Evolutionary conservation across 2,888 invertebrate genomes (phyloP).

Genomic region (Cataglyphis altisquamis): DNA sequence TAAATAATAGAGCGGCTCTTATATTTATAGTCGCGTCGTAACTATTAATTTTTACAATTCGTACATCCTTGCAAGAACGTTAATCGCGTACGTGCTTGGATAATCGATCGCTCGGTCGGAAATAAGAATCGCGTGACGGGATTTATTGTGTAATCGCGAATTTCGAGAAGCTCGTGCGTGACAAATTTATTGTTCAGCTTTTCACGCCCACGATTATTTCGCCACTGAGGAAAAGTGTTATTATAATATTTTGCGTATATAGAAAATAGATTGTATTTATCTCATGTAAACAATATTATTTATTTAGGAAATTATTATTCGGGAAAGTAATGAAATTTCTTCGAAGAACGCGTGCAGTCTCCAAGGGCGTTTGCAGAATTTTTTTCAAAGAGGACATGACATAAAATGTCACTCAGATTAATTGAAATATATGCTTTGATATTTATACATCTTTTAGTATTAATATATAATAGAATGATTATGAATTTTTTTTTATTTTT

Average conservation of each 20-base stretch:
- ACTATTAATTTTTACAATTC: conserved; percentile 21
- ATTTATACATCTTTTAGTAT: too few relatives aligned
- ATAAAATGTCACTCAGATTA: too few relatives aligned
- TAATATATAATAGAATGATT: too few relatives aligned
- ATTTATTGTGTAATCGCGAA: neutral
- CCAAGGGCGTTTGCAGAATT: too few relatives aligned
- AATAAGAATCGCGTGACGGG: conserved; percentile 10
- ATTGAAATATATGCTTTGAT: too few relatives aligned
- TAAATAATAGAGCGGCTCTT: neutral
- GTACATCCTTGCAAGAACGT: neutral
- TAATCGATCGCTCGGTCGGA: neutral
- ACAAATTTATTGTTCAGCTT: neutral
- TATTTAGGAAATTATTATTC: neutral
- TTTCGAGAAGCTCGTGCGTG: conserved; percentile 17
- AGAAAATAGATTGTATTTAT: neutral
- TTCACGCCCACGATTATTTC: neutral
- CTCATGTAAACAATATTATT: neutral
- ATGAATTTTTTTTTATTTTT: too few relatives aligned
- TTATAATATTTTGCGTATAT: neutral
- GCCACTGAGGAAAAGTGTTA: neutral
- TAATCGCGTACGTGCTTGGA: neutral
- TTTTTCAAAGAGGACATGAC: too few relatives aligned
- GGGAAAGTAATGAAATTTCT: neutral
- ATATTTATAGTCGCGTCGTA: neutral
- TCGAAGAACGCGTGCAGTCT: neutral